These are phyloP conservation scores for Ennomos erosarius DNA, from an alignment of 2,888 invertebrate species.

Conservation along the genomic window DNA sequence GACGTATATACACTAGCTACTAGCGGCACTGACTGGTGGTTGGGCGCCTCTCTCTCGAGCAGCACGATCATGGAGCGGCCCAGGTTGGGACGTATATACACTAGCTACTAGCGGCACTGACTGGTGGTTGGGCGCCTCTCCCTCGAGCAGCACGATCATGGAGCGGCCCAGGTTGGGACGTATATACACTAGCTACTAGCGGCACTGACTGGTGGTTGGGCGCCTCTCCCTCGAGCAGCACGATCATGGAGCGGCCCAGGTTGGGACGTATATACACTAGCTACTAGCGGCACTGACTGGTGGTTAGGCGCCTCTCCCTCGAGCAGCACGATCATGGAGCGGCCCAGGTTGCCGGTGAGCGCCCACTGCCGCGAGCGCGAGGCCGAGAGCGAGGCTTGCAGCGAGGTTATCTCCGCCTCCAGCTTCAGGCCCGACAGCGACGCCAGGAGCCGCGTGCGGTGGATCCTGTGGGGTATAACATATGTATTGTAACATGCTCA, in stretches of 20 bases:
- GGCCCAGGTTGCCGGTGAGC: constrained; percentile 94
- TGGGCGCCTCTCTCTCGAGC: no score
- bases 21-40: no score
- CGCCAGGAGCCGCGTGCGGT: constrained; percentile 93
- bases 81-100: constrained; percentile 82
- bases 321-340: constrained; percentile 95
- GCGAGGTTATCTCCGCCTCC: constrained; percentile 96
- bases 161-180: constrained; percentile 92
- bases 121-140: no score
- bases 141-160: constrained; percentile 95
- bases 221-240: no score
- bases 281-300: constrained; percentile 85
- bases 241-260: no score
- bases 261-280: constrained; percentile 84
- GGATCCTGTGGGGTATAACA: constrained; percentile 84
- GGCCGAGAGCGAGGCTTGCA: constrained; percentile 96
- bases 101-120: constrained; percentile 60
- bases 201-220: no score
- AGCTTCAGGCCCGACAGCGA: constrained; percentile 97
- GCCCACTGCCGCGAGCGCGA: constrained; percentile 95
- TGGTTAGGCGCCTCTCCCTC: constrained; percentile 96
- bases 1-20: no score
- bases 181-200: no score
- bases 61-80: no score
- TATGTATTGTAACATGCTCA: no score